A percentile compares a stretch with the other conserved stretches of the same genome.
Evolutionary conservation across 1,140 invertebrate species (phyloP).

Genomic region (Parapsyche elsis): DNA sequence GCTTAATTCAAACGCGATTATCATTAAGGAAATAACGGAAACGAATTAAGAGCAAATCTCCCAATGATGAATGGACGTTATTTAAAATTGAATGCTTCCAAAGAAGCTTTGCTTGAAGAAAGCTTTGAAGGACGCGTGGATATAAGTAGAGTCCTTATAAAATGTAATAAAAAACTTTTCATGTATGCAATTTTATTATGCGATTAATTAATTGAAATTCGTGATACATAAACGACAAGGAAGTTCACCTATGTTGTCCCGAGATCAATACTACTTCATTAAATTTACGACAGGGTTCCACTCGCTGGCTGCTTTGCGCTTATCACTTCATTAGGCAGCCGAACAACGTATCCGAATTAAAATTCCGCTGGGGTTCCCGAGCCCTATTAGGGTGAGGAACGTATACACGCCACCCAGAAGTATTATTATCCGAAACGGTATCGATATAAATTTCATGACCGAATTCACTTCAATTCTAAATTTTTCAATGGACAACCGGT

Average conservation of each 20-base stretch:
- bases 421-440: conserved; percentile 18
- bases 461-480: conserved; percentile 31
- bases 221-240: too few relatives aligned
- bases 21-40: background rate
- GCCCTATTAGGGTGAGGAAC: conserved; percentile 27
- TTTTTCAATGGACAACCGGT: conserved; percentile 26
- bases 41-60: background rate
- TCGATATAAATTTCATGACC: conserved; percentile 16
- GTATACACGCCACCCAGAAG: conserved; percentile 21
- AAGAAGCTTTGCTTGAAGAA: too few relatives aligned
- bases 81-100: too few relatives aligned
- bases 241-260: too few relatives aligned
- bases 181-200: too few relatives aligned
- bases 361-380: conserved; percentile 23
- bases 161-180: too few relatives aligned
- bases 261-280: background rate
- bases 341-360: conserved; percentile 37
- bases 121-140: too few relatives aligned
- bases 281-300: conserved; percentile 15
- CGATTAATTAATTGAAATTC: too few relatives aligned
- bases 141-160: too few relatives aligned
- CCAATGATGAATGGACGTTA: background rate
- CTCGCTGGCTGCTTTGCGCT: conserved; percentile 1
- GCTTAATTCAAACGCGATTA: background rate
- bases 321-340: conserved; percentile 38